These are phyloP conservation scores for Pachycephala philippinensis DNA, from an alignment of 2,113 vertebrate species.

Conservation along the genomic window DNA sequence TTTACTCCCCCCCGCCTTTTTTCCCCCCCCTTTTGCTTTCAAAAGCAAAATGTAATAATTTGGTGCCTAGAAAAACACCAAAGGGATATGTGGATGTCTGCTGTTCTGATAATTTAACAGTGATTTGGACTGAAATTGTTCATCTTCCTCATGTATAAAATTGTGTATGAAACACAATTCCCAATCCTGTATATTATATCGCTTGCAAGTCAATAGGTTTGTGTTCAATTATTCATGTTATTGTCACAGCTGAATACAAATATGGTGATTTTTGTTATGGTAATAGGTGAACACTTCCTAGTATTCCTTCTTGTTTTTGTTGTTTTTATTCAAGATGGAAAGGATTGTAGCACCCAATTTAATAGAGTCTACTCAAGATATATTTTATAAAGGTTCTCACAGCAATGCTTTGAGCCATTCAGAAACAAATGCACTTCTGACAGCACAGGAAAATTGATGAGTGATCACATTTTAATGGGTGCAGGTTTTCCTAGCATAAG, in stretches of 20 bases:
- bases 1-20: fast-evolving
- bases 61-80: neutral
- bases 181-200: neutral
- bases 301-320: neutral
- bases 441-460: neutral
- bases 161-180: neutral
- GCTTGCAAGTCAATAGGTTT: neutral
- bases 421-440: neutral
- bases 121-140: neutral
- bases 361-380: neutral
- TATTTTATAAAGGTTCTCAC: neutral
- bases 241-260: neutral
- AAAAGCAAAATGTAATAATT: neutral
- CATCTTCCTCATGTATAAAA: neutral
- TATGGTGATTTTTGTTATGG: neutral
- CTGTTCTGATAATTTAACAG: neutral
- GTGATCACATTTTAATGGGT: neutral
- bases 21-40: neutral
- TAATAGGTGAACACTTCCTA: neutral
- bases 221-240: neutral
- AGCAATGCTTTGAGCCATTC: neutral
- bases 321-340: neutral
- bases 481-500: neutral
- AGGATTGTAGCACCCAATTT: neutral
- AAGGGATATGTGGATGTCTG: neutral